These are phyloP conservation scores for Macheiramphus alcinus DNA, from an alignment of 2,113 vertebrate species.

Conservation along the genomic window DNA sequence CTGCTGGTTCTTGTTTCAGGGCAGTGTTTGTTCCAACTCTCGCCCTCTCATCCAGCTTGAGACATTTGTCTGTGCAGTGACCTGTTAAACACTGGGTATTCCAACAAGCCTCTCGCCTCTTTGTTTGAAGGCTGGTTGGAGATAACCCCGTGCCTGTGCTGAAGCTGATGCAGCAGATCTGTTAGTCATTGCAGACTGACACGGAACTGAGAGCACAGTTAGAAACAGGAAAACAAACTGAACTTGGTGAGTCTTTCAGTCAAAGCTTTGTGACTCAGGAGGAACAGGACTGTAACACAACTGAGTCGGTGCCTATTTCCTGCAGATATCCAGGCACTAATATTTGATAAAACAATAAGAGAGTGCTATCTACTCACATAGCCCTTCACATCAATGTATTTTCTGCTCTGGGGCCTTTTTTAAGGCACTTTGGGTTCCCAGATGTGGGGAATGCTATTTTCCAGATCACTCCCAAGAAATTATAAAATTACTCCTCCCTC, in stretches of 20 bases:
- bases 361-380: not conserved
- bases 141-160: not conserved
- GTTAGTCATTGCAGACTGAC: not conserved
- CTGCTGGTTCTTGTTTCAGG: accelerated
- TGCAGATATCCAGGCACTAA: not conserved
- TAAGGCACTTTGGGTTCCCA: not conserved
- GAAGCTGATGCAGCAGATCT: not conserved
- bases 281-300: not conserved
- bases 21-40: not conserved
- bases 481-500: not conserved
- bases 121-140: not conserved
- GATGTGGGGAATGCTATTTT: not conserved
- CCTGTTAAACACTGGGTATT: not conserved
- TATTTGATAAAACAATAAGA: not conserved
- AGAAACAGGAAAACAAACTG: not conserved
- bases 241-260: not conserved
- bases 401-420: not conserved
- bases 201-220: accelerated
- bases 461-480: not conserved
- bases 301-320: not conserved
- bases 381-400: not conserved
- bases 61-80: not conserved
- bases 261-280: not conserved
- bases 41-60: not conserved
- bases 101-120: not conserved